These are phyloP conservation scores for Calameuta pallipes DNA, from an alignment of 2,888 invertebrate genomes.

Conservation along the genomic window DNA sequence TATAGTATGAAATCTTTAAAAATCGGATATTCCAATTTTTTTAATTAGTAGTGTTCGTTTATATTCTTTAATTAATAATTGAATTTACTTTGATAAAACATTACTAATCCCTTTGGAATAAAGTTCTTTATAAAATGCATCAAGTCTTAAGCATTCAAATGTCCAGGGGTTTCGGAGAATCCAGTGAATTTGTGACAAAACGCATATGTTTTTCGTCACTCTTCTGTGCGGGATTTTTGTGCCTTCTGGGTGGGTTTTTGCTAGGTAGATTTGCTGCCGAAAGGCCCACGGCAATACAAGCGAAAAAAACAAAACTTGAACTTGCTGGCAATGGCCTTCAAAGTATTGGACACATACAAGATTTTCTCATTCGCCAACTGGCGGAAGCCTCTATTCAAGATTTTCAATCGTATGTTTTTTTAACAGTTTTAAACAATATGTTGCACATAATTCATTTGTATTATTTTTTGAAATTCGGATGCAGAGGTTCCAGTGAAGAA, in stretches of 20 bases:
- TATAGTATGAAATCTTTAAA: background rate
- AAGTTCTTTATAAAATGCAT: constrained; percentile 57
- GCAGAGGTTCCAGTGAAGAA: constrained; percentile 10
- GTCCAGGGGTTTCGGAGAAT: constrained; percentile 58
- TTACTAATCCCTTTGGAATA: background rate
- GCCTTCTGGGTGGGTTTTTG: constrained; percentile 67
- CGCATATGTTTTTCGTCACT: constrained; percentile 67
- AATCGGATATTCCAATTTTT: no score
- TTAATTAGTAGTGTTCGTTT: no score
- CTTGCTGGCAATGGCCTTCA: constrained; percentile 53
- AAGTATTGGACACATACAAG: constrained; percentile 44
- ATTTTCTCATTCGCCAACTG: constrained; percentile 38
- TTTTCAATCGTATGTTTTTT: constrained; percentile 31
- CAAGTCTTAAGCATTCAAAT: constrained; percentile 67
- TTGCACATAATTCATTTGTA: background rate
- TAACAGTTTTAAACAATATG: background rate
- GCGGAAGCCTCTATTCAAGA: constrained; percentile 34
- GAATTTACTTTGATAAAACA: background rate
- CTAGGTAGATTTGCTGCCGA: constrained; percentile 66
- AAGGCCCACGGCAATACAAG: constrained; percentile 51
- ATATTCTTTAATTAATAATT: no score
- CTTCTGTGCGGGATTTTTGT: constrained; percentile 66
- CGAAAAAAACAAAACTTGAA: constrained; percentile 50
- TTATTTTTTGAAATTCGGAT: background rate
- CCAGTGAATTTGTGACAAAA: constrained; percentile 66